phyloP scores from a whole-genome alignment of 2,888 invertebrate species.

The Zelleria hepariella region DNA sequence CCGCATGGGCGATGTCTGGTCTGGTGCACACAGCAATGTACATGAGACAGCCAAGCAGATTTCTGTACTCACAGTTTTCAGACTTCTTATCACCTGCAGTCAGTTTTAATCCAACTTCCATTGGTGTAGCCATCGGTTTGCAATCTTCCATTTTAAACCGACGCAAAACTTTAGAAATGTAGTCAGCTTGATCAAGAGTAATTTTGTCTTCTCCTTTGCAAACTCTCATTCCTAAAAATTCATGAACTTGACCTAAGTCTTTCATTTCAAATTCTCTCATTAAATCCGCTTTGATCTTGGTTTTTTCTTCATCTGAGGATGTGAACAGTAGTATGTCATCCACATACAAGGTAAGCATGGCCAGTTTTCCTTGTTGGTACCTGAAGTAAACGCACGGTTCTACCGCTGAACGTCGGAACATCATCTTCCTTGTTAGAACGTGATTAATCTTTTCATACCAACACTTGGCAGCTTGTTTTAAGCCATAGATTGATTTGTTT shows the following conservation, averaged over 20 bases:
- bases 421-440: conserved; percentile 9
- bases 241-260: background rate
- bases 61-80: too few relatives aligned
- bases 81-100: too few relatives aligned
- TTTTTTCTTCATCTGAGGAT: background rate
- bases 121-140: conserved; percentile 3
- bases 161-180: background rate
- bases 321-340: too few relatives aligned
- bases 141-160: conserved; percentile 5
- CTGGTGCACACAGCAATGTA: background rate
- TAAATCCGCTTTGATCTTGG: background rate
- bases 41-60: too few relatives aligned
- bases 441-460: conserved; percentile 11
- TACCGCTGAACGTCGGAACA: conserved; percentile 5
- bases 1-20: background rate
- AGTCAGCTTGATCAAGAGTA: conserved; percentile 2
- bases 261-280: background rate
- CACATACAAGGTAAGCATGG: too few relatives aligned
- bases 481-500: conserved; percentile 13
- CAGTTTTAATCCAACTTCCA: too few relatives aligned
- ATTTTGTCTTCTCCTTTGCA: background rate
- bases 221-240: background rate
- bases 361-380: background rate
- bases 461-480: conserved; percentile 9
- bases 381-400: conserved; percentile 12